These are phyloP conservation scores for Campopleginae sp. DNA, from an alignment of 2,888 invertebrate species.

Conservation along the genomic window DNA sequence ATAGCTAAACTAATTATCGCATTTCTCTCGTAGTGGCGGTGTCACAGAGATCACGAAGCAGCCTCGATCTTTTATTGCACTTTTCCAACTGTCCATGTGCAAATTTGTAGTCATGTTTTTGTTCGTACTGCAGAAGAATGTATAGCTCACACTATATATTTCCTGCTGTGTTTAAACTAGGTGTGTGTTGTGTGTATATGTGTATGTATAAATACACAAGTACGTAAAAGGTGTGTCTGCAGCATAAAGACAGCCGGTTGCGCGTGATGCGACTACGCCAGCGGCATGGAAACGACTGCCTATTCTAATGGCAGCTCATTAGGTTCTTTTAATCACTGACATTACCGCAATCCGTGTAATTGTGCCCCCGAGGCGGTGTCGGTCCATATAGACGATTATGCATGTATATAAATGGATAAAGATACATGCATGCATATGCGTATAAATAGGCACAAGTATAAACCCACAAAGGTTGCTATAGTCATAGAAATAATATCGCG, in stretches of 20 bases:
- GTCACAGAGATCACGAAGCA: neutral
- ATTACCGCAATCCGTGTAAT: constrained; percentile 81
- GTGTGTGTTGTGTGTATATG: neutral
- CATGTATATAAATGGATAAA: neutral
- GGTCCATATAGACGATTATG: constrained; percentile 38
- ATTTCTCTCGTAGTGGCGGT: too few species aligned
- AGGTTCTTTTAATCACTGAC: constrained; percentile 81
- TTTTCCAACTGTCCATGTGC: neutral
- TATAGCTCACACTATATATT: neutral
- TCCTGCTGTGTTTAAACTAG: neutral
- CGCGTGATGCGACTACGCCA: constrained; percentile 45
- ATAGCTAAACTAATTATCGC: too few species aligned
- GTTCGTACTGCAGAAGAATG: neutral
- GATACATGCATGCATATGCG: neutral
- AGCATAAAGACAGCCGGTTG: constrained; percentile 66
- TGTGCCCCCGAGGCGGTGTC: constrained; percentile 71
- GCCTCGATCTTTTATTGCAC: neutral
- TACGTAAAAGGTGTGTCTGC: constrained; percentile 67
- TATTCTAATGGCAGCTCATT: constrained; percentile 81
- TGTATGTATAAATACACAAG: constrained; percentile 13
- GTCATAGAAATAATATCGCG: constrained; percentile 35
- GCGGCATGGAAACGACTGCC: constrained; percentile 72
- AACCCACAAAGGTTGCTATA: neutral
- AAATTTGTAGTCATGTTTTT: neutral
- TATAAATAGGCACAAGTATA: neutral